Evolutionary conservation across 2,113 vertebrate genomes (phyloP), one percentile per base, ranked within the genome.

Genomic region (Nannobrachium achirus): DNA sequence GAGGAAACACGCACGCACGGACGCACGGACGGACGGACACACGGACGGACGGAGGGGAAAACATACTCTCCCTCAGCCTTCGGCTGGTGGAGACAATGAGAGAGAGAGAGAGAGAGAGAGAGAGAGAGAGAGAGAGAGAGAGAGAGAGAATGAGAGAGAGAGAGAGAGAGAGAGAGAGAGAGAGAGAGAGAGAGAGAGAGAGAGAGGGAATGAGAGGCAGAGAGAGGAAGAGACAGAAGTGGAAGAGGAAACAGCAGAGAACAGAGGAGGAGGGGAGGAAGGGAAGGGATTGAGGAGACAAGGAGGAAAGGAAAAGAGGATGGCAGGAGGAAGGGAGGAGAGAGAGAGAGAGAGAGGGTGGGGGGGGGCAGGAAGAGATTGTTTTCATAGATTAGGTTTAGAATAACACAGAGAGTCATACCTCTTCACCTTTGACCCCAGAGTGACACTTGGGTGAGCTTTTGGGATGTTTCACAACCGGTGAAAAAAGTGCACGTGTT

Each of bases 331-430:
- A 58, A 20, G 7, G 60, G 69, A 4, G 7, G 19, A 40, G 48
- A 14, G 49, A n/a, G 8, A 8, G 5, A 62, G 7, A 18, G 42
- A 15, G 40, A 9, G 25, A 67, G 16, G 63, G 0, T 0, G 61
- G 57, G 60, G 42, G 48, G 53, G 59, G 50, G 63, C 62, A 11
- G 6, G 68, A 75, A 71, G 57, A 11, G 60, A 64, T 62, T 62
- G 73, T 45, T 78, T 61, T 68, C 42, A 62, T 19, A 58, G 63
- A 46, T 52, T 71, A 48, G 61, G 77, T 81, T 79, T 84, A 86
- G 9, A 85, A 89, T 73, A 92, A 89, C 81, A 88, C 49, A 61
- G 59, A 50, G 78, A 71, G 75, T 74, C 49, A 50, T 70, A 71
- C 66, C 71, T 75, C 63, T 74, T 75, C 75, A 86, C 81, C 86